Evolutionary conservation across 2,113 vertebrate species (phyloP).

Genomic region (Mobula birostris): DNA sequence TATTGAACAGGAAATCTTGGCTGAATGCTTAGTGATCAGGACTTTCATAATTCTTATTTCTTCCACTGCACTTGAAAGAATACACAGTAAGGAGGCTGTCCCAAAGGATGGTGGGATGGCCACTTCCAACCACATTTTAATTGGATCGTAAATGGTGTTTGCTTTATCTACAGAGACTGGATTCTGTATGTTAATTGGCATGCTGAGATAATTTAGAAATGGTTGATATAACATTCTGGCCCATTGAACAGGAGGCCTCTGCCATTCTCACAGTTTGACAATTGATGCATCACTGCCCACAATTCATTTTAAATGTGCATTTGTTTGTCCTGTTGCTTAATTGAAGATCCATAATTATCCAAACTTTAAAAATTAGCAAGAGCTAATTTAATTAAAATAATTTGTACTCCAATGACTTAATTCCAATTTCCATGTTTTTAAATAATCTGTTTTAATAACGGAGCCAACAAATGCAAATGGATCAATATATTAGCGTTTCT

Average conservation of each 20-base stretch:
- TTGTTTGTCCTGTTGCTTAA: constrained; percentile 66
- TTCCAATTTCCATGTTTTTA: constrained; percentile 50
- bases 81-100: constrained; percentile 24
- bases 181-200: constrained; percentile 58
- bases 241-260: constrained; percentile 57
- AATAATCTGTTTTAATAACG: constrained; percentile 47
- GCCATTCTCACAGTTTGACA: constrained; percentile 66
- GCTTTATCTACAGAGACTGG: constrained; percentile 49
- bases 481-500: not conserved
- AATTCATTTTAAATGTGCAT: constrained; percentile 56
- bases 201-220: constrained; percentile 55
- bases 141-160: constrained; percentile 51
- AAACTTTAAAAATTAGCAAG: constrained; percentile 57
- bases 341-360: constrained; percentile 68
- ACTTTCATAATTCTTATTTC: not conserved
- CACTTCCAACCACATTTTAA: constrained; percentile 45
- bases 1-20: not conserved
- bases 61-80: constrained; percentile 38
- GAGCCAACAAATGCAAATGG: constrained; percentile 46
- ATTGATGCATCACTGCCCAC: constrained; percentile 62
- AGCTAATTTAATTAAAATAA: constrained; percentile 59
- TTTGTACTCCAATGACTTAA: constrained; percentile 53
- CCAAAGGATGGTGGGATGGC: constrained; percentile 40
- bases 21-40: constrained; percentile 30
- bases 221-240: constrained; percentile 55